These are phyloP conservation scores for Pygoscelis antarcticus DNA, from an alignment of 2,113 vertebrate species.

Conservation along the genomic window DNA sequence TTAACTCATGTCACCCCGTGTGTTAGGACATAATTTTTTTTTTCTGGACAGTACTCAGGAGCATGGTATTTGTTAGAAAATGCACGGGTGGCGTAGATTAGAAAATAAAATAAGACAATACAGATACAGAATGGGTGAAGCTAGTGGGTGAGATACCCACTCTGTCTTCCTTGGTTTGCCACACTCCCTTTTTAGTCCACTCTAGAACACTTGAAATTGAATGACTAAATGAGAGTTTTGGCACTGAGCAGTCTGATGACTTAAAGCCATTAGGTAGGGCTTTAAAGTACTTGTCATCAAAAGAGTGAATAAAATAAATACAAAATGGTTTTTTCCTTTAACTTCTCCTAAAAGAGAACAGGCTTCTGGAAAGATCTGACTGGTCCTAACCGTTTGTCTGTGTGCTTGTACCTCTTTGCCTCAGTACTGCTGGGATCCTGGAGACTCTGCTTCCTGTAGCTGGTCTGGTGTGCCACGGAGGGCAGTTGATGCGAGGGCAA, in stretches of 20 bases:
- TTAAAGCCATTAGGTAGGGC: background rate
- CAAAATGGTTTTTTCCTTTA: background rate
- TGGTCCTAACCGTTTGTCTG: background rate
- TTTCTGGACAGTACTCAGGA: background rate
- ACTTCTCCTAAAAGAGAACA: conserved; percentile 10
- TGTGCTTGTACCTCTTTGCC: background rate
- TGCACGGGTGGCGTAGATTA: accelerated
- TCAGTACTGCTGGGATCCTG: background rate
- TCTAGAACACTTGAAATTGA: background rate
- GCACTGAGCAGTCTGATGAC: background rate
- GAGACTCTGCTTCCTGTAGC: background rate
- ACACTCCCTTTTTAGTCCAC: background rate
- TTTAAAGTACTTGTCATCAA: background rate
- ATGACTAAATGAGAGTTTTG: background rate
- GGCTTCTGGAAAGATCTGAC: conserved; percentile 31
- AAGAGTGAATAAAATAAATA: background rate
- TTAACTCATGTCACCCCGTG: background rate
- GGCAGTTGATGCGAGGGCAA: background rate
- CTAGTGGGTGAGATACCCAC: background rate
- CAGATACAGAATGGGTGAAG: background rate
- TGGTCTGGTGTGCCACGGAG: background rate
- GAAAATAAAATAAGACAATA: background rate
- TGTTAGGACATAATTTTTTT: background rate
- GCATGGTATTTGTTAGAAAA: background rate
- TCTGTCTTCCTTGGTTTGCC: background rate